Evolutionary conservation across 2,797 vertebrate genomes (phyloP).

Genomic region (Eulemur rubriventer): DNA sequence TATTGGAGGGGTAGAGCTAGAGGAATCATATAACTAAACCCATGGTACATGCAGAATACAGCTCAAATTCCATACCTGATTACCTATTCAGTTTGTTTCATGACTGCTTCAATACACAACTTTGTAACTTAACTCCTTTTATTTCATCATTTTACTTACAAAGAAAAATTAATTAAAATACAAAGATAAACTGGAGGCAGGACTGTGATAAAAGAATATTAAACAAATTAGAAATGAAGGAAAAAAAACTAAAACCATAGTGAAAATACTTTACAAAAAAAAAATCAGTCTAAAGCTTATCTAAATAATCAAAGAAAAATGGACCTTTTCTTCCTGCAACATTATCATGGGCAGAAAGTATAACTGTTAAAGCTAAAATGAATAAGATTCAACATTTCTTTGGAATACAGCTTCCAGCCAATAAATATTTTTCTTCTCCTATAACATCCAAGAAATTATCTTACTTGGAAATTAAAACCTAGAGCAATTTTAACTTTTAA

Average conservation of each 20-base stretch:
- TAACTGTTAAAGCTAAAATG: not conserved
- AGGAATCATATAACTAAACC: not conserved
- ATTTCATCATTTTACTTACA: not conserved
- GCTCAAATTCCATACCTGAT: not conserved
- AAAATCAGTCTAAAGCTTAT: not conserved
- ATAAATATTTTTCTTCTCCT: not conserved
- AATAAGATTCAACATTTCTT: not conserved
- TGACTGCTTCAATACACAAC: not conserved
- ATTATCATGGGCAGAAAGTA: not conserved
- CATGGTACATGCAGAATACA: not conserved
- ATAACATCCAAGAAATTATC: conserved; percentile 23
- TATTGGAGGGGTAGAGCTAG: not conserved
- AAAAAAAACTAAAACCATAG: not conserved
- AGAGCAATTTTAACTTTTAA: conserved; percentile 22
- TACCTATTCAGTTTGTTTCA: not conserved
- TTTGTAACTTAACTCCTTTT: not conserved
- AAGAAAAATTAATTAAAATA: conserved; percentile 47
- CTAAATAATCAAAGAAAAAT: not conserved
- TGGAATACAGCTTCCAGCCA: not conserved
- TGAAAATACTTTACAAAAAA: not conserved
- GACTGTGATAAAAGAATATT: not conserved
- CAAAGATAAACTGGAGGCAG: not conserved
- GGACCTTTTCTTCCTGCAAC: not conserved
- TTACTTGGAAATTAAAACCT: conserved; percentile 24
- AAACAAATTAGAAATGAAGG: not conserved